Evolutionary conservation across 2,888 invertebrate genomes (phyloP).

Genomic region (Mellilla xanthometata): DNA sequence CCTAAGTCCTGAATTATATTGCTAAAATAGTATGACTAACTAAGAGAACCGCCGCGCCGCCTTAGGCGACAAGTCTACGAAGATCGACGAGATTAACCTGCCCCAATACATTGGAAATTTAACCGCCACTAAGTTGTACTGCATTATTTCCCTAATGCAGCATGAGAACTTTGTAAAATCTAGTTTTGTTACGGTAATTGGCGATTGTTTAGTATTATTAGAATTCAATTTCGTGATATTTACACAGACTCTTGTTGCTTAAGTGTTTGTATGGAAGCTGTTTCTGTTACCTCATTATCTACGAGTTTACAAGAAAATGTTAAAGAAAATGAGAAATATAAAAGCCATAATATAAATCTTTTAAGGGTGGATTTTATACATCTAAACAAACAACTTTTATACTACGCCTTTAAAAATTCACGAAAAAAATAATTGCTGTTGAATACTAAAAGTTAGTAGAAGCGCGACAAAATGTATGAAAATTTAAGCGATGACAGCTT

Average conservation of each 20-base stretch:
- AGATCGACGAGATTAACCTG: slow-evolving; percentile 61
- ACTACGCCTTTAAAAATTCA: too few relatives aligned
- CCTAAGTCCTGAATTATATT: slow-evolving; percentile 47
- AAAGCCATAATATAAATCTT: too few relatives aligned
- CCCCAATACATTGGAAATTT: slow-evolving; percentile 46
- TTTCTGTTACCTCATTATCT: slow-evolving; percentile 15
- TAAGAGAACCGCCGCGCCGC: slow-evolving; percentile 60
- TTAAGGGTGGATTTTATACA: too few relatives aligned
- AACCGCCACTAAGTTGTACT: slow-evolving; percentile 32
- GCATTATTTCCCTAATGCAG: slow-evolving; percentile 59
- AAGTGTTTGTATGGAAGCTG: slow-evolving; percentile 21
- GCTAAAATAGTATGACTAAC: slow-evolving; percentile 52
- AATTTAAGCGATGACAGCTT: too few relatives aligned
- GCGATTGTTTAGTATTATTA: slow-evolving; percentile 56
- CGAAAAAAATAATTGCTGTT: too few relatives aligned
- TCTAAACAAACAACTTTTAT: too few relatives aligned
- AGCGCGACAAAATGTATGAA: too few relatives aligned
- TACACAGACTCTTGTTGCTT: slow-evolving; percentile 33
- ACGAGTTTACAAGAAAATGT: background rate
- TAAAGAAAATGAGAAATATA: too few relatives aligned
- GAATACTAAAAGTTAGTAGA: too few relatives aligned
- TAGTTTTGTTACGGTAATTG: slow-evolving; percentile 60
- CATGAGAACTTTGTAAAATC: slow-evolving; percentile 53
- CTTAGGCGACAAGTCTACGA: slow-evolving; percentile 61
- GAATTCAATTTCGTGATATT: slow-evolving; percentile 56